A percentile compares a stretch with the other conserved stretches of the same genome.
These are phyloP conservation scores for Orthonevra nobilis DNA, from an alignment of 2,888 invertebrate species.

Conservation along the genomic window DNA sequence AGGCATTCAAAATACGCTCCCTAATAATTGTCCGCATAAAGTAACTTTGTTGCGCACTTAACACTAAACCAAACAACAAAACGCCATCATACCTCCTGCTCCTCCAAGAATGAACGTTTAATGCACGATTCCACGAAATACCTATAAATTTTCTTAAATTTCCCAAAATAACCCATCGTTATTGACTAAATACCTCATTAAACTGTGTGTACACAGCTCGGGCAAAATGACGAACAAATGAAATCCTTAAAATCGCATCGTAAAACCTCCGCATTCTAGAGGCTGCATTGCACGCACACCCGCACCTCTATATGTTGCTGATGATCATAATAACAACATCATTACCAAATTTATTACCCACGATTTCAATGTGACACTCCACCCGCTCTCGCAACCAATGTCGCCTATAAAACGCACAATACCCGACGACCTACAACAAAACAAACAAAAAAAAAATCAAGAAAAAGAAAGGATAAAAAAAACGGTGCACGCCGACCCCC, in stretches of 20 bases:
- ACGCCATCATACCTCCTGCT: slow-evolving; percentile 16
- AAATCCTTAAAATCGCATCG: slow-evolving; percentile 65
- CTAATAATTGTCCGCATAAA: slow-evolving; percentile 17
- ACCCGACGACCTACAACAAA: too few species aligned
- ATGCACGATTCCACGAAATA: slow-evolving; percentile 26
- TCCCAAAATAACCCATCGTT: slow-evolving; percentile 52
- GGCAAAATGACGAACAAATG: slow-evolving; percentile 52
- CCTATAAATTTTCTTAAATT: slow-evolving; percentile 27
- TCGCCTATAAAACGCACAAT: slow-evolving; percentile 36
- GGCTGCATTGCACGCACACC: slow-evolving; percentile 49
- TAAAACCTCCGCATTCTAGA: slow-evolving; percentile 54
- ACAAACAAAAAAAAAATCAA: neutral
- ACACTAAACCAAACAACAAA: slow-evolving; percentile 13
- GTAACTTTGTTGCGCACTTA: slow-evolving; percentile 41
- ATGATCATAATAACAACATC: slow-evolving; percentile 40
- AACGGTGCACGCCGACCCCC: slow-evolving; percentile 12
- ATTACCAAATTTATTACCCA: slow-evolving; percentile 56
- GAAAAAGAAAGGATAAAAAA: slow-evolving; percentile 2
- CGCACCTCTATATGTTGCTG: neutral
- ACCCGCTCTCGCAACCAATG: slow-evolving; percentile 7
- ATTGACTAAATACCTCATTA: slow-evolving; percentile 63
- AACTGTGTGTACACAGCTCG: slow-evolving; percentile 41
- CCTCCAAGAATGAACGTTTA: slow-evolving; percentile 6
- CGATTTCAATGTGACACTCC: slow-evolving; percentile 52
- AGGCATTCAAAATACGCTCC: slow-evolving; percentile 1